These are phyloP conservation scores for Tragopan temminckii DNA, from an alignment of 2,797 vertebrate species.

Conservation along the genomic window DNA sequence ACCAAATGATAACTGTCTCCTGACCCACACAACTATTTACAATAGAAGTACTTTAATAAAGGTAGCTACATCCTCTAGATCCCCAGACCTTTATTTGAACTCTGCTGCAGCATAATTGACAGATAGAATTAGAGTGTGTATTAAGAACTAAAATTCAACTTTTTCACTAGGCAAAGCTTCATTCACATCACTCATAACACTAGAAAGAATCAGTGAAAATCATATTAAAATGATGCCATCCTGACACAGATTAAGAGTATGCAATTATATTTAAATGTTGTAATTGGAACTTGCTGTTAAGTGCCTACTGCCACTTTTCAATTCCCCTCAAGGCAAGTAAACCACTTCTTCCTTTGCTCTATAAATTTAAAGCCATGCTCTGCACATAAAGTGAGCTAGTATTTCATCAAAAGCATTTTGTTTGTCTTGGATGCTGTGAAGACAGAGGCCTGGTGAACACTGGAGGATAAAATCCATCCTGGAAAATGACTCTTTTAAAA, in stretches of 20 bases:
- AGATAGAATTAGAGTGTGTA: conserved; percentile 79
- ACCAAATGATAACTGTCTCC: conserved; percentile 74
- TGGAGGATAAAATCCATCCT: conserved; percentile 25
- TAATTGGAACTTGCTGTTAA: conserved; percentile 86
- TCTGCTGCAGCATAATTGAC: conserved; percentile 78
- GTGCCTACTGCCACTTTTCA: conserved; percentile 82
- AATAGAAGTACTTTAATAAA: conserved; percentile 79
- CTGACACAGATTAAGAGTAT: conserved; percentile 82
- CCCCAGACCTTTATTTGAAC: conserved; percentile 85
- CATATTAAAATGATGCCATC: conserved; percentile 81
- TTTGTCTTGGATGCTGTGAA: conserved; percentile 61
- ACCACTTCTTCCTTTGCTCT: conserved; percentile 71
- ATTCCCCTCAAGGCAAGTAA: conserved; percentile 79
- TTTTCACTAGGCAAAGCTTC: conserved; percentile 77
- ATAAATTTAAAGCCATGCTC: conserved; percentile 79
- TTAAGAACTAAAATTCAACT: conserved; percentile 84
- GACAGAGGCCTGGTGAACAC: conserved; percentile 63
- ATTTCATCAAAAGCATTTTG: conserved; percentile 58
- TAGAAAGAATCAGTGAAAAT: conserved; percentile 80
- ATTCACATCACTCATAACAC: conserved; percentile 80
- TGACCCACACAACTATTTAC: conserved; percentile 80
- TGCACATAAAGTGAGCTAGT: conserved; percentile 49
- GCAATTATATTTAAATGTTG: conserved; percentile 85
- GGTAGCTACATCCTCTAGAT: conserved; percentile 80
- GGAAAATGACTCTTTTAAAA: conserved; percentile 31